Base-by-base conservation (phyloP, 2,888 invertebrate genomes). In the Malachius bipustulatus region DNA sequence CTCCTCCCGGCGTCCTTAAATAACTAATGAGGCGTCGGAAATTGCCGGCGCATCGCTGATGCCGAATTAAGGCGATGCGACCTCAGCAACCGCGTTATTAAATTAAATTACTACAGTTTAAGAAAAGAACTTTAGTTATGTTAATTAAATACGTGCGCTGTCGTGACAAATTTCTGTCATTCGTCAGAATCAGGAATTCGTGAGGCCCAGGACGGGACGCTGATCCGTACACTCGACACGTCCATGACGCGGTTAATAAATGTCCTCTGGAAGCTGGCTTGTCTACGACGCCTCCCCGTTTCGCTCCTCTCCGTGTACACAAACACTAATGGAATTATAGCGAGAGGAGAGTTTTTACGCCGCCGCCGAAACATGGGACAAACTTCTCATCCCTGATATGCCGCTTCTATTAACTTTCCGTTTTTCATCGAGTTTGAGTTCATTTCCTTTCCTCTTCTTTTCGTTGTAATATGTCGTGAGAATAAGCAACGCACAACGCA, bases 121-220 rank as follows among this genome's bases (percentile, higher is more conserved):
- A 46, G 45, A 45, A 50, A 50, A 51, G 52, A 52, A 52, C 49
- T 52, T 53, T 46, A 51, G 54, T 54, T 52, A 55, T 57, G 55
- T 56, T 57, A 57, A 57, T 57, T 54, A 56, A 57, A 57, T 57
- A 55, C 55, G 57, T 55, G 56, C 48, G 46, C 43, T 44, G 49
- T 48, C 50, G 48, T 52, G 55, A 55, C 55, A 54, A 56, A 56
- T 56, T 54, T 49, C 44, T 41, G 47, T 44, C 52, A 55, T 55
- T 52, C 49, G 51, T 56, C 54, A 55, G 50, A 44, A 49, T 52
- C 49, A 48, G 44, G 46, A 49, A 46, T 44, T 47, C 47, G 43
- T 44, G 47, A 45, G 45, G 41, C 6, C 24, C 24, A 19, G 24
- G 24, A 27, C 13, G 30, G 32, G 35, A 11, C 32, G 40, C 42